Evolutionary conservation across 2,888 invertebrate species (phyloP), one percentile per base, ranked within the genome.

Genomic region (Empis livida): DNA sequence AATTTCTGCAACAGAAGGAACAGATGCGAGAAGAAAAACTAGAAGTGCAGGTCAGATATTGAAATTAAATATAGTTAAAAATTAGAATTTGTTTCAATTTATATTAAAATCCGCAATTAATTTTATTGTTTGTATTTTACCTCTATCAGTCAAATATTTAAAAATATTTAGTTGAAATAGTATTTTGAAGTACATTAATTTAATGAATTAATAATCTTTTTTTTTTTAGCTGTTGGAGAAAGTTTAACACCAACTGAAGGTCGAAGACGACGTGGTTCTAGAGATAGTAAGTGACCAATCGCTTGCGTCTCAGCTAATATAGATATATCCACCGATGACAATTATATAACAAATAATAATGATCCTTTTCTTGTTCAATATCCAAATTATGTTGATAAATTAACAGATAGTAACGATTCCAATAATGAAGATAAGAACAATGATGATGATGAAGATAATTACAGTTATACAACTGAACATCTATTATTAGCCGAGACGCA

Each of bases 221-320:
- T 42, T 14, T 45, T 55, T 58, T 14, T 41, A 65, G 65, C 63
- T 51, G 64, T 67, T 50, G 63, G 63, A 31, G 68, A 68, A 53
- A 58, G 61, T 31, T 57, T 49, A 45, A 35, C 60, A 53, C 43
- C 65, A 51, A 62, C 60, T 51, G 68, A 67, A 57, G 65, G 65
- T 54, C 62, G 68, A 57, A 73, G 82, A 61, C 74, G 82, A 64
- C 78, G 82, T 63, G 73, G 75, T 57, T 81, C 80, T 54, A 79
- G 81, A 67, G 81, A 82, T 72, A 80, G 77, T 74, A 82, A 82
- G 82, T 83, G 82, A 82, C 76, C 73, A 70, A 63, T 71, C 73
- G 73, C 72, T 68, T 66, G 69, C 68, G 67, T 64, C 64, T 65
- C 69, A 68, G 63, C 67, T 64, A 66, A 50, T 45, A 43, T 42